A percentile compares a stretch with the other conserved stretches of the same genome.
phyloP scores from a whole-genome alignment of 2,888 invertebrate genomes.

The Anarsia innoxiella region DNA sequence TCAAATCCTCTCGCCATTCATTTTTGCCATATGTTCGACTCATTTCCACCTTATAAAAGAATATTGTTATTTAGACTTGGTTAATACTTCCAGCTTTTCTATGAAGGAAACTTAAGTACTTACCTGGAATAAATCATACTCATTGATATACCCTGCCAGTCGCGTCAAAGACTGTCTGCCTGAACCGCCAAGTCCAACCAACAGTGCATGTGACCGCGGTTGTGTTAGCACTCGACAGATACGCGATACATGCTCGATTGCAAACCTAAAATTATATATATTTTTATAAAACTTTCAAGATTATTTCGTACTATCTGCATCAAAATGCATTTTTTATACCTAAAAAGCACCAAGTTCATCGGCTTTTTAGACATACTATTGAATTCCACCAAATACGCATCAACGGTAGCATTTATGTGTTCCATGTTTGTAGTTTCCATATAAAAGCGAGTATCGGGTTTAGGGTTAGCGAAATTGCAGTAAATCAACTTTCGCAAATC shows the following conservation, averaged over 20 bases:
- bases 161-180: constrained; percentile 94
- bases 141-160: constrained; percentile 93
- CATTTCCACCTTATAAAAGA: constrained; percentile 90
- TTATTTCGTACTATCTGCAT: no score
- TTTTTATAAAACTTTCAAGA: no score
- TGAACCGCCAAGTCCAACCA: constrained; percentile 95
- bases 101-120: no score
- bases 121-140: constrained; percentile 88
- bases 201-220: constrained; percentile 90
- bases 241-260: constrained; percentile 94
- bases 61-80: constrained; percentile 15
- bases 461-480: constrained; percentile 96
- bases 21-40: constrained; percentile 86
- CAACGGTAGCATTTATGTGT: constrained; percentile 86
- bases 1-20: constrained; percentile 96
- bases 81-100: no score
- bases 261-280: constrained; percentile 82
- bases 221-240: constrained; percentile 93
- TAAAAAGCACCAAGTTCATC: constrained; percentile 94
- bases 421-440: constrained; percentile 91
- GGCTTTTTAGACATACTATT: constrained; percentile 98
- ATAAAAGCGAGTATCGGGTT: constrained; percentile 91
- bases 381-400: constrained; percentile 91
- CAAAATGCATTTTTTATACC: constrained; percentile 74
- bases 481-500: constrained; percentile 91